Evolutionary conservation across 1,140 invertebrate genomes (phyloP).

Genomic region (Anadara kagoshimensis): DNA sequence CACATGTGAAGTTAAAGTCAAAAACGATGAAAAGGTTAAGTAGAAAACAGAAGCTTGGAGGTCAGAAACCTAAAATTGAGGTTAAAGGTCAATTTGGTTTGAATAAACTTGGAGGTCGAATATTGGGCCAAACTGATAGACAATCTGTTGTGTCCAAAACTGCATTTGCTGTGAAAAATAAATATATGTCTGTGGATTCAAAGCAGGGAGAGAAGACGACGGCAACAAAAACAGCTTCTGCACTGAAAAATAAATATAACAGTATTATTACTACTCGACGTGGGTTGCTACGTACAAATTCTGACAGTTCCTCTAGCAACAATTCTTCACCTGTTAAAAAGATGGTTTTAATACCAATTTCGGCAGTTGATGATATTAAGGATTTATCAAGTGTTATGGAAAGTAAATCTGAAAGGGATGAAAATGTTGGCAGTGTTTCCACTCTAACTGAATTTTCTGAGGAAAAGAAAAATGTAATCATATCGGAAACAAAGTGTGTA

Average conservation of each 20-base stretch:
- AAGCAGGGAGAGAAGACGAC: slow-evolving; percentile 18
- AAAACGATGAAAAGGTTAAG: slow-evolving; percentile 9
- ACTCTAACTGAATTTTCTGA: slow-evolving; percentile 5
- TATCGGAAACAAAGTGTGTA: neutral
- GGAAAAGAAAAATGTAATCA: slow-evolving; percentile 13
- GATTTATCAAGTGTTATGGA: too few relatives aligned
- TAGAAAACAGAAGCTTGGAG: neutral
- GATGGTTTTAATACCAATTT: too few relatives aligned
- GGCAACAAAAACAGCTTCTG: slow-evolving; percentile 52
- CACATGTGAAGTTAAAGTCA: slow-evolving; percentile 47
- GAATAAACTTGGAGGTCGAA: neutral
- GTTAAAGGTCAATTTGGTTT: too few relatives aligned
- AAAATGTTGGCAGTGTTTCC: neutral
- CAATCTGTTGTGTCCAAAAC: slow-evolving; percentile 43
- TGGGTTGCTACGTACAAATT: too few relatives aligned
- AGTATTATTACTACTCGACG: slow-evolving; percentile 51
- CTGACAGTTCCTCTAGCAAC: too few relatives aligned
- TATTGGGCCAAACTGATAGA: slow-evolving; percentile 8
- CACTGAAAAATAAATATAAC: slow-evolving; percentile 64
- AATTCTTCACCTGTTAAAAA: too few relatives aligned
- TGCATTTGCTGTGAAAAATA: slow-evolving; percentile 60
- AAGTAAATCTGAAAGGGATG: neutral
- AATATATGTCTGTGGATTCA: slow-evolving; percentile 47
- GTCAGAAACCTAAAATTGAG: too few relatives aligned
- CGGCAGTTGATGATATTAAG: too few relatives aligned